These are phyloP conservation scores for Apodemus speciosus DNA, from an alignment of 2,113 vertebrate genomes.

Conservation along the genomic window DNA sequence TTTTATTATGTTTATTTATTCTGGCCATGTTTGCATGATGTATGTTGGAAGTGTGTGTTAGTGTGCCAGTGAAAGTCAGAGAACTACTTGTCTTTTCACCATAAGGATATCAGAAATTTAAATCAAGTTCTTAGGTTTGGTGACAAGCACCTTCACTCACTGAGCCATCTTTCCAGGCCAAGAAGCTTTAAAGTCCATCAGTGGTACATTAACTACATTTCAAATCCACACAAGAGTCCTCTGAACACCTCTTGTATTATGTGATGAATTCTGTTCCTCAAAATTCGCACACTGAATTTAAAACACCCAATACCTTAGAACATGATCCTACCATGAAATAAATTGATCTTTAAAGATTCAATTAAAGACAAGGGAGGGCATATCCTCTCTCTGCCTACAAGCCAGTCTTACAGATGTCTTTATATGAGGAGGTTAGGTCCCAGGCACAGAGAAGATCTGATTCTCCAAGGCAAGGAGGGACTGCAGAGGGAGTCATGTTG, in stretches of 20 bases:
- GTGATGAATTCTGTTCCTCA: not conserved
- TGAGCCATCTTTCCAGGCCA: not conserved
- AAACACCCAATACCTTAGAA: not conserved
- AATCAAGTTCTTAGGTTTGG: not conserved
- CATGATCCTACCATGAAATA: not conserved
- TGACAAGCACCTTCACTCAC: not conserved
- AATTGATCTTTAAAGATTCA: not conserved
- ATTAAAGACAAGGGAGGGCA: not conserved
- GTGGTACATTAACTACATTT: not conserved
- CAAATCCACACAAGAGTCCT: not conserved
- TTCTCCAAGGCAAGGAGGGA: not conserved
- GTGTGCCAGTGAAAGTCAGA: not conserved
- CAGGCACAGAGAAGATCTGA: not conserved
- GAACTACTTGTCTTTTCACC: not conserved
- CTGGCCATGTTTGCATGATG: too few species aligned
- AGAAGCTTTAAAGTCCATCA: not conserved
- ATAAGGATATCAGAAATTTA: not conserved
- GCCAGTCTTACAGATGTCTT: not conserved
- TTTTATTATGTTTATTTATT: not conserved
- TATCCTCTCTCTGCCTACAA: fast-evolving
- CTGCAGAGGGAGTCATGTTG: not conserved
- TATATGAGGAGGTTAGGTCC: not conserved
- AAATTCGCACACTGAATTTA: not conserved
- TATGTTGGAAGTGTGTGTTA: not conserved
- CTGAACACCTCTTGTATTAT: not conserved